Conservation (phyloP, 2,888 invertebrate species). For the Agrotis puta region DNA sequence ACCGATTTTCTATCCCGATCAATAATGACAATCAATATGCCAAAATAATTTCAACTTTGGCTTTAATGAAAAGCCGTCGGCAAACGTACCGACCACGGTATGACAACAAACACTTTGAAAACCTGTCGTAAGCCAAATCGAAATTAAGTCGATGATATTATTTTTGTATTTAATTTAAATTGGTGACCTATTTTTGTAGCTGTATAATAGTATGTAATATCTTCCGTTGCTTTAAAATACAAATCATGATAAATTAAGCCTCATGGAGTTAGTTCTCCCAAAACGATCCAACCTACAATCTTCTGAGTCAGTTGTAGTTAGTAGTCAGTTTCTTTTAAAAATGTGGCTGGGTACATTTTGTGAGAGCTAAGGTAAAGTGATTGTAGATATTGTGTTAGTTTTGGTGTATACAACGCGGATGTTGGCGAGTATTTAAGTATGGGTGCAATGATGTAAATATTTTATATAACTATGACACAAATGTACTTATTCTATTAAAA, state of each 20-base stretch:
- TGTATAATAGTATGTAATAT: background rate
- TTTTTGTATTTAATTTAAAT: background rate
- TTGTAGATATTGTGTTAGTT: constrained; percentile 54
- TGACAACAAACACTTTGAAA: no score
- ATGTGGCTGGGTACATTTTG: background rate
- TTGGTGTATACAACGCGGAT: constrained; percentile 15
- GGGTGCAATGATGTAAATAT: constrained; percentile 74
- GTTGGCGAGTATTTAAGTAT: constrained; percentile 52
- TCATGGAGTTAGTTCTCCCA: constrained; percentile 12
- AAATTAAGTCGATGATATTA: background rate
- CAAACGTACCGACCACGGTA: background rate
- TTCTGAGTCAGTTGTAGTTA: background rate
- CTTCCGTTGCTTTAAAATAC: background rate
- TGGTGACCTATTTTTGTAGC: background rate
- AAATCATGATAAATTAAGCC: constrained; percentile 27
- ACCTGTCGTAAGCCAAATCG: no score
- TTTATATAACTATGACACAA: constrained; percentile 44
- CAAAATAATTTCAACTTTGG: background rate
- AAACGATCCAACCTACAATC: background rate
- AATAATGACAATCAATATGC: no score
- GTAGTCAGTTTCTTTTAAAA: background rate
- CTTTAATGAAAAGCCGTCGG: constrained; percentile 6
- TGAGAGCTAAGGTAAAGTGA: constrained; percentile 8
- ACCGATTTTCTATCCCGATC: background rate
- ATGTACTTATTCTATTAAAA: constrained; percentile 52